Percentiles rank a stretch among this genome's conserved stretches.
Conservation (phyloP, 2,113 vertebrate species). For the Campylomormyrus numenius region DNA sequence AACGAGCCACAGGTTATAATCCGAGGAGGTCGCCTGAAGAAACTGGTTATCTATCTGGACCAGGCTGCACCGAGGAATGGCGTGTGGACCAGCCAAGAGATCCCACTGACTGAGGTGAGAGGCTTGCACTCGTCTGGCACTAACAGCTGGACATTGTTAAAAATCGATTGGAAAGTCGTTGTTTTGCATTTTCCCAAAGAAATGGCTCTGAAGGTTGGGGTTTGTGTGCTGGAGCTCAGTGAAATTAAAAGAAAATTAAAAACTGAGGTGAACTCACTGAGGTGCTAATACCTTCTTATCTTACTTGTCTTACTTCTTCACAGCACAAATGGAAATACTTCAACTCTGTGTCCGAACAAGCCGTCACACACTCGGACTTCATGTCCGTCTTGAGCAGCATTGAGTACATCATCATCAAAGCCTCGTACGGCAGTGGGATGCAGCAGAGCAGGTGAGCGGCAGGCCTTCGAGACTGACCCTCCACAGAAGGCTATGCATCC, state of each 20-base stretch:
- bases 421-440: slow-evolving; percentile 75
- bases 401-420: slow-evolving; percentile 84
- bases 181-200: neutral
- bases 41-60: slow-evolving; percentile 74
- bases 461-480: neutral
- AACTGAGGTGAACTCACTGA: neutral
- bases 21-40: slow-evolving; percentile 71
- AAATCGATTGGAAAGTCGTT: neutral
- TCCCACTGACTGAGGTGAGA: slow-evolving; percentile 79
- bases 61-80: slow-evolving; percentile 65
- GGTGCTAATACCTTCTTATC: no score
- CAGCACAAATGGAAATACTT: slow-evolving; percentile 89
- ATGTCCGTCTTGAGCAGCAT: slow-evolving; percentile 78
- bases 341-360: slow-evolving; percentile 77
- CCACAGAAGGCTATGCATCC: neutral
- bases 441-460: slow-evolving; percentile 83
- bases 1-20: slow-evolving; percentile 88
- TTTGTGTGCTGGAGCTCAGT: no score
- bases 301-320: neutral
- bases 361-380: slow-evolving; percentile 76
- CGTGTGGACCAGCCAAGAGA: slow-evolving; percentile 54
- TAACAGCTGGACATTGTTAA: neutral
- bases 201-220: neutral
- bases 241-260: neutral
- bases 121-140: neutral